Conservation (phyloP, 2,888 invertebrate species). For the Pandemis cinnamomeana region DNA sequence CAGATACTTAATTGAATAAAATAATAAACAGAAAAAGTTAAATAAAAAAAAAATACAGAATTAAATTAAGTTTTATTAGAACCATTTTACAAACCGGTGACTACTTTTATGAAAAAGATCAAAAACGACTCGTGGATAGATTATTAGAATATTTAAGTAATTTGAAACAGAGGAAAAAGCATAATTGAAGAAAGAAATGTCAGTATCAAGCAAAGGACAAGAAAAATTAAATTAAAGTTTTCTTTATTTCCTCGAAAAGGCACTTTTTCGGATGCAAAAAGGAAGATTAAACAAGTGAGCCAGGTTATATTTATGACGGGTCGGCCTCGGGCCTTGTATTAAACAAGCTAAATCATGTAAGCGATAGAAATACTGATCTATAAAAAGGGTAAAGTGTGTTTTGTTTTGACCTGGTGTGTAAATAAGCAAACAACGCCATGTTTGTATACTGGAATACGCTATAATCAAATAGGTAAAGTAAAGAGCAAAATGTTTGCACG, state of each 20-base stretch:
- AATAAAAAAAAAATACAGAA: too few relatives aligned
- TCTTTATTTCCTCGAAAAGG: neutral
- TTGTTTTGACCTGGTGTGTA: neutral
- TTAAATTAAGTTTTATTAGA: too few relatives aligned
- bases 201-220: neutral
- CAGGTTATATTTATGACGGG: conserved; percentile 8
- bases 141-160: neutral
- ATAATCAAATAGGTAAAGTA: neutral
- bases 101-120: neutral
- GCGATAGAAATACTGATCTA: conserved; percentile 8
- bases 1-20: too few relatives aligned
- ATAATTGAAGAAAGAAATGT: neutral
- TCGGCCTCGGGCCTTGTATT: neutral
- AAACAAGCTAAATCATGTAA: conserved; percentile 15
- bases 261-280: neutral
- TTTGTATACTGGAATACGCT: neutral
- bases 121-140: neutral
- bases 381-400: neutral
- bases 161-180: neutral
- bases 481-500: neutral
- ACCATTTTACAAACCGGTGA: too few relatives aligned
- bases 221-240: neutral
- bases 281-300: neutral
- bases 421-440: neutral
- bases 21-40: too few relatives aligned